Percentiles rank a stretch among this genome's conserved stretches.
Conservation (phyloP, 2,797 vertebrate genomes). For the Pseudochirops corinnae region DNA sequence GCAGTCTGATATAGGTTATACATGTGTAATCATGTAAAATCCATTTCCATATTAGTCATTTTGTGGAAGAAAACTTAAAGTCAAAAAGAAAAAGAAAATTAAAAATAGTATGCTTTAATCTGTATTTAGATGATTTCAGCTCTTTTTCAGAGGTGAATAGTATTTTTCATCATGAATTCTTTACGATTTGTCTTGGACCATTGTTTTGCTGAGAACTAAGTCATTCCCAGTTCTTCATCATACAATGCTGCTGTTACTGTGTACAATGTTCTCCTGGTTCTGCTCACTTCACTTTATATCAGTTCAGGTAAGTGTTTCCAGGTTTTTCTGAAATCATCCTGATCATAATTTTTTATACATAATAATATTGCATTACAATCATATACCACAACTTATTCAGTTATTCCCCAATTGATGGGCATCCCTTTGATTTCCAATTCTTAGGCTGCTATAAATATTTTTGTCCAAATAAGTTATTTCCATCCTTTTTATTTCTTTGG, state of each 20-base stretch:
- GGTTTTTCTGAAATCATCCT: neutral
- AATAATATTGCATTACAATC: neutral
- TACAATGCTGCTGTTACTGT: neutral
- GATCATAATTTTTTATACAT: neutral
- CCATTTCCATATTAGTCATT: neutral
- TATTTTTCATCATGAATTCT: neutral
- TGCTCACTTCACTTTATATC: neutral
- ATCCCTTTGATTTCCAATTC: neutral
- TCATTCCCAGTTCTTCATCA: neutral
- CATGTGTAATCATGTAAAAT: neutral
- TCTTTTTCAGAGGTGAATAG: neutral
- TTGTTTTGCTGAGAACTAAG: neutral
- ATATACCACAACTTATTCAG: neutral
- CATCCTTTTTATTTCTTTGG: neutral
- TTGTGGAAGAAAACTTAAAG: neutral
- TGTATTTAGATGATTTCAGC: neutral
- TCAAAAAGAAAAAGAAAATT: neutral
- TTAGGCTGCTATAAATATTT: neutral
- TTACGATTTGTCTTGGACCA: neutral
- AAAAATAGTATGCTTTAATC: neutral
- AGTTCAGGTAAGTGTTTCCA: neutral
- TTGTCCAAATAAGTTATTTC: neutral
- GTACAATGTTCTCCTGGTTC: neutral
- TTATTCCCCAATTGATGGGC: neutral
- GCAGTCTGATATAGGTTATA: neutral